phyloP scores from a whole-genome alignment of 2,888 invertebrate species.

The Lycocerus yunnanus region DNA sequence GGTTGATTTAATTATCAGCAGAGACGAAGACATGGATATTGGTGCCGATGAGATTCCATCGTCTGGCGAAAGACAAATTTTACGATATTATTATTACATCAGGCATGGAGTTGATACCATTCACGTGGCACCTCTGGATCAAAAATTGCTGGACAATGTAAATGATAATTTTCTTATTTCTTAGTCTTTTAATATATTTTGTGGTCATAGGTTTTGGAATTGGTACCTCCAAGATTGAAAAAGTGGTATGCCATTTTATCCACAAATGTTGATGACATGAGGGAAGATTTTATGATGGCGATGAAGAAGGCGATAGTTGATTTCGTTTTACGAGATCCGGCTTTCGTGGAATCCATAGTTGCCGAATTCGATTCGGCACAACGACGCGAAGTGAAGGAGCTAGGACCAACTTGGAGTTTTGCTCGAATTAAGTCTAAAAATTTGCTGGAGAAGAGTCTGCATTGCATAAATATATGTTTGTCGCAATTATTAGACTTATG shows the following conservation, averaged over 20 bases:
- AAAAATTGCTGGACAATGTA: conserved; percentile 69
- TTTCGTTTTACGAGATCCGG: conserved; percentile 84
- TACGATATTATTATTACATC: conserved; percentile 89
- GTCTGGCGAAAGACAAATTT: conserved; percentile 68
- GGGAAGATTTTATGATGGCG: conserved; percentile 83
- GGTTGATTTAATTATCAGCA: conserved; percentile 73
- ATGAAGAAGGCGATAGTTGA: conserved; percentile 92
- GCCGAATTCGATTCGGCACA: conserved; percentile 60
- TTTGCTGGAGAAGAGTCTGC: conserved; percentile 66
- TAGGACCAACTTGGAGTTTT: conserved; percentile 72
- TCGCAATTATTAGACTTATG: conserved; percentile 79
- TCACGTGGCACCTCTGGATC: conserved; percentile 84
- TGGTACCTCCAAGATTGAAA: conserved; percentile 67
- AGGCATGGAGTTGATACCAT: conserved; percentile 89
- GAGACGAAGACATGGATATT: conserved; percentile 57
- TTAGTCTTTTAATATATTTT: no score
- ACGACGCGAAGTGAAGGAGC: conserved; percentile 63
- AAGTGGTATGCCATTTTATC: conserved; percentile 65
- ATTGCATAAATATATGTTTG: conserved; percentile 81
- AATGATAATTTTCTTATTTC: conserved; percentile 5
- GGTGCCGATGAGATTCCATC: conserved; percentile 60
- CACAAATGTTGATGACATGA: conserved; percentile 75
- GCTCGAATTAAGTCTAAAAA: conserved; percentile 52
- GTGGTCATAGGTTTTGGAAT: conserved; percentile 61
- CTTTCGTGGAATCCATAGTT: conserved; percentile 59